Conservation (phyloP, 2,888 invertebrate species). For the Eurytoma californica region DNA sequence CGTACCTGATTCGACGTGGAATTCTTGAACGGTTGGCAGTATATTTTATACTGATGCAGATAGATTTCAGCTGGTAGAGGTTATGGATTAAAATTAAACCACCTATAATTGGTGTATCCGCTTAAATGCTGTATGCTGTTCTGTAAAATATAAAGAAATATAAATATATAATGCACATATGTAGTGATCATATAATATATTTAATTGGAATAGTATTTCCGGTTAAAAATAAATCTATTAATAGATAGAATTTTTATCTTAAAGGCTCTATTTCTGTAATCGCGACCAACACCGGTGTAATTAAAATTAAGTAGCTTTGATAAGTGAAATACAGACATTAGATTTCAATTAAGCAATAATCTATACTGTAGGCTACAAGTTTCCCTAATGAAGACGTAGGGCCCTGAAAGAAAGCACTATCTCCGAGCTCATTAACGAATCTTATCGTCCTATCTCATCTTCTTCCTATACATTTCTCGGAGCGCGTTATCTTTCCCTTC, state of each 20-base stretch:
- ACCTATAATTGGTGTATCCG: too few species aligned
- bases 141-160: too few species aligned
- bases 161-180: neutral
- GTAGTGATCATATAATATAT: neutral
- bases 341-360: conserved; percentile 36
- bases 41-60: too few species aligned
- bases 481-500: conserved; percentile 17
- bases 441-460: conserved; percentile 52
- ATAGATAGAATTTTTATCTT: too few species aligned
- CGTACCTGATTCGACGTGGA: too few species aligned
- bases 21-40: too few species aligned
- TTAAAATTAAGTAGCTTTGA: neutral
- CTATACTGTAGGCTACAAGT: conserved; percentile 13
- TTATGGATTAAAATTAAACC: too few species aligned
- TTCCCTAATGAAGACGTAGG: conserved; percentile 46
- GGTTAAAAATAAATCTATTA: neutral
- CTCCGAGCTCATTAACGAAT: conserved; percentile 50
- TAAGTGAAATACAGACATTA: conserved; percentile 1
- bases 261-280: too few species aligned
- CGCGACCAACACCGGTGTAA: too few species aligned
- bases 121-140: too few species aligned
- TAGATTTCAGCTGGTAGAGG: too few species aligned
- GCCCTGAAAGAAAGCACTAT: conserved; percentile 26
- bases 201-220: neutral
- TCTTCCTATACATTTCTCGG: neutral